phyloP scores from a whole-genome alignment of 1,140 invertebrate species.

The Chelonus insularis region DNA sequence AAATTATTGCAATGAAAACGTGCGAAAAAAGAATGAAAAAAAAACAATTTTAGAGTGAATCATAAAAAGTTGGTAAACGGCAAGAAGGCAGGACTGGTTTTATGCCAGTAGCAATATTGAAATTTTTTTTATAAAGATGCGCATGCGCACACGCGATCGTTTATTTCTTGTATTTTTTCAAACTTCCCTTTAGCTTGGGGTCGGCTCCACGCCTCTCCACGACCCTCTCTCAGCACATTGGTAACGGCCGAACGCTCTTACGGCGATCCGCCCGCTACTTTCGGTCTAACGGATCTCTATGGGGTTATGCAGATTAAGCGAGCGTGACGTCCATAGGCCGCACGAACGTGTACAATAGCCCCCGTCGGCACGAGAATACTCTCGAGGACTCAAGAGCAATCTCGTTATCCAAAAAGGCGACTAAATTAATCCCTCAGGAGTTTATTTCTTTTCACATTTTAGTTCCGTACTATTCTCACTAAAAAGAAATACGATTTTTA shows the following conservation, averaged over 20 bases:
- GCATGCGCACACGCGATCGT: slow-evolving; percentile 13
- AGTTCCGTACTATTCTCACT: not conserved
- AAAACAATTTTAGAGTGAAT: not conserved
- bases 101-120: not conserved
- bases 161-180: not conserved
- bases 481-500: not conserved
- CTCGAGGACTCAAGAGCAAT: not conserved
- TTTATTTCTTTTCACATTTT: not conserved
- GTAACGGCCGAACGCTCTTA: slow-evolving; percentile 47
- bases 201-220: slow-evolving; percentile 18
- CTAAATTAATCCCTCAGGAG: not conserved
- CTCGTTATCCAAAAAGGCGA: not conserved
- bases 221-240: slow-evolving; percentile 19
- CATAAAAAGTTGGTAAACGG: not conserved
- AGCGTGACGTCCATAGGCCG: slow-evolving; percentile 46
- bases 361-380: not conserved
- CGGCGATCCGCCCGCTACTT: slow-evolving; percentile 45
- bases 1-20: not conserved
- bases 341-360: slow-evolving; percentile 22
- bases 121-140: not conserved
- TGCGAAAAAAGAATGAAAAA: not conserved
- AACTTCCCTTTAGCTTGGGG: slow-evolving; percentile 4
- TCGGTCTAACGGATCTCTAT: slow-evolving; percentile 47
- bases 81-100: slow-evolving; percentile 15
- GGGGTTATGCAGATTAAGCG: slow-evolving; percentile 54